A percentile compares a stretch with the other conserved stretches of the same genome.
These are phyloP conservation scores for Karalla daura DNA, from an alignment of 2,797 vertebrate genomes.

Conservation along the genomic window DNA sequence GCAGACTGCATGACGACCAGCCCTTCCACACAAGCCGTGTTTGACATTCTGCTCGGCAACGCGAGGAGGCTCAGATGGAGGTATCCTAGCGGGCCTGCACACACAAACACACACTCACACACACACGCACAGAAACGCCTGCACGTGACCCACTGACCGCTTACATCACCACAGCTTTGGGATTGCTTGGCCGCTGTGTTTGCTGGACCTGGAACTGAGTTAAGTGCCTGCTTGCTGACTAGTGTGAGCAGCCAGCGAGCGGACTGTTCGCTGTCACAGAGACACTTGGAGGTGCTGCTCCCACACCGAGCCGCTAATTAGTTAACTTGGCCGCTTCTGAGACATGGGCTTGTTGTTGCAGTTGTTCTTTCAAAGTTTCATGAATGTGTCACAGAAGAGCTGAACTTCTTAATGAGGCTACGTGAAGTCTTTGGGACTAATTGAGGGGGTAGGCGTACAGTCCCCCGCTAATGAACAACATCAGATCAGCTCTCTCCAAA, in stretches of 20 bases:
- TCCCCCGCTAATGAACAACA: background rate
- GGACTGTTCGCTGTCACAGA: conserved; percentile 6
- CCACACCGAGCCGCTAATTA: conserved; percentile 44
- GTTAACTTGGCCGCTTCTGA: conserved; percentile 23
- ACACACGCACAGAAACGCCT: background rate
- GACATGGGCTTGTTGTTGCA: conserved; percentile 5
- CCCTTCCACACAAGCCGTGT: background rate
- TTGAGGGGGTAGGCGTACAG: background rate
- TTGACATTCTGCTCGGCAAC: conserved; percentile 23
- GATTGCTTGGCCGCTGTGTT: background rate
- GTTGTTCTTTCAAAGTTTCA: conserved; percentile 27
- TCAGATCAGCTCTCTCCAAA: background rate
- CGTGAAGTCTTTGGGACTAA: conserved; percentile 2
- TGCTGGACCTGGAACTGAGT: background rate
- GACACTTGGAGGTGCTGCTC: conserved; percentile 5
- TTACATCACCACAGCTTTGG: conserved; percentile 20
- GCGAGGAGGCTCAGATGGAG: background rate
- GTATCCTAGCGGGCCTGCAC: background rate
- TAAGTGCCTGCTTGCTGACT: conserved; percentile 4
- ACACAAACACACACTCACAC: background rate
- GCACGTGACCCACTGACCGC: background rate
- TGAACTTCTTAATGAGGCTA: conserved; percentile 2
- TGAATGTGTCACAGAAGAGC: conserved; percentile 20
- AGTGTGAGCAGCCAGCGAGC: conserved; percentile 14
- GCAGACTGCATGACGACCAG: conserved; percentile 19